Base-by-base conservation (phyloP, 2,797 vertebrate species). In the Etheostoma perlongum region DNA sequence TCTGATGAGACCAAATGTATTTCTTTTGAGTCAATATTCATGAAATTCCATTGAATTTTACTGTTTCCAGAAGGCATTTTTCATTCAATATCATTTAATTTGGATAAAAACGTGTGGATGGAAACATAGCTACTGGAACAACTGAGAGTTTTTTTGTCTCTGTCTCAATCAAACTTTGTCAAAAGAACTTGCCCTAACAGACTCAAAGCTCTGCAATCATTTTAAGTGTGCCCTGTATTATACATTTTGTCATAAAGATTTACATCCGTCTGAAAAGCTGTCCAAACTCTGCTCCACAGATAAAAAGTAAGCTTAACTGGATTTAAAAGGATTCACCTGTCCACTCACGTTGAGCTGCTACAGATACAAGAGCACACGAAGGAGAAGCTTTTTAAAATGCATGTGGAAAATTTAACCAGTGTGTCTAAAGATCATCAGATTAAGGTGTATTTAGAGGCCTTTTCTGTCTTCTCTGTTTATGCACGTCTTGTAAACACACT, bases 391-490 rank as follows among this genome's bases (percentile, higher is more conserved):
- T 48, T 57, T 14, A 65, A 30, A 46, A 68, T 51, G 49, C 55
- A 48, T 25, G n/a, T 72, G 61, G 61, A 55, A 66, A 49, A 54
- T 71, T 0, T 55, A 33, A 14, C 23, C 30, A 40, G 25, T 33
- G 19, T 44, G 14, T 64, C 23, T 59, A 25, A 51, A 68, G 48
- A 75, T 76, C 52, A 74, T 59, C 74, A 55, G 67, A 78, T 76
- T 27, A 47, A 57, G 74, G 77, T 79, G 60, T 44, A 57, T 72
- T 78, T 54, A 49, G 18, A 69, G 25, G 55, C 55, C 19, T 62
- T 40, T 76, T 76, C 66, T 65, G 48, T 63, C 52, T 40, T 67
- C 59, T 79, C 66, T 82, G 76, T 75, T 87, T 87, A 76, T 6
- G 2, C 58, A 48, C 14, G 12, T 44, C 52, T 52, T 61, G 57